These are phyloP conservation scores for Andrena hattorfiana DNA, from an alignment of 2,888 invertebrate species.

Conservation along the genomic window DNA sequence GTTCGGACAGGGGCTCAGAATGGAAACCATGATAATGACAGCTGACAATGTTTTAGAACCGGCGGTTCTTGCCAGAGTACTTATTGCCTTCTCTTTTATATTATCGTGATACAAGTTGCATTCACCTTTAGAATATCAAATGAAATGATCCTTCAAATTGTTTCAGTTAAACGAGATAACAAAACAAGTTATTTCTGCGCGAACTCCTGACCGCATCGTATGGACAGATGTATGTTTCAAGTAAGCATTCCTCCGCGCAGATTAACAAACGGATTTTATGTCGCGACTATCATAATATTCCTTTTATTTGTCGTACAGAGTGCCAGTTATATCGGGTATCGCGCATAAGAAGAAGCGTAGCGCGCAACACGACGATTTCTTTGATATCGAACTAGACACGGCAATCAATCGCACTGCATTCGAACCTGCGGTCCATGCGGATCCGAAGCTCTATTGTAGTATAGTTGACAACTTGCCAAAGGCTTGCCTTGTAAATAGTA, in stretches of 20 bases:
- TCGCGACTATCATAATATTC: background rate
- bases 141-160: background rate
- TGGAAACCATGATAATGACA: conserved; percentile 88
- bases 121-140: background rate
- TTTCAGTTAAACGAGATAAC: conserved; percentile 86
- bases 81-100: background rate
- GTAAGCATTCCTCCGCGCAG: conserved; percentile 78
- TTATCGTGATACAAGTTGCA: background rate
- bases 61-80: conserved; percentile 84
- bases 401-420: conserved; percentile 76
- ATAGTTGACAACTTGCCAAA: conserved; percentile 88
- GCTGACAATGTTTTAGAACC: conserved; percentile 90
- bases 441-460: conserved; percentile 88
- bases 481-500: conserved; percentile 88
- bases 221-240: conserved; percentile 87
- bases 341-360: conserved; percentile 66
- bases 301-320: conserved; percentile 69
- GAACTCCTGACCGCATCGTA: conserved; percentile 80
- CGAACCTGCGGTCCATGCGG: conserved; percentile 87
- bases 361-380: conserved; percentile 78
- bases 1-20: conserved; percentile 88
- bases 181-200: conserved; percentile 84
- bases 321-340: conserved; percentile 79
- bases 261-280: conserved; percentile 2
- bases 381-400: conserved; percentile 75